Base-by-base conservation (phyloP, 2,888 invertebrate species). In the Hypolimnas misippus region DNA sequence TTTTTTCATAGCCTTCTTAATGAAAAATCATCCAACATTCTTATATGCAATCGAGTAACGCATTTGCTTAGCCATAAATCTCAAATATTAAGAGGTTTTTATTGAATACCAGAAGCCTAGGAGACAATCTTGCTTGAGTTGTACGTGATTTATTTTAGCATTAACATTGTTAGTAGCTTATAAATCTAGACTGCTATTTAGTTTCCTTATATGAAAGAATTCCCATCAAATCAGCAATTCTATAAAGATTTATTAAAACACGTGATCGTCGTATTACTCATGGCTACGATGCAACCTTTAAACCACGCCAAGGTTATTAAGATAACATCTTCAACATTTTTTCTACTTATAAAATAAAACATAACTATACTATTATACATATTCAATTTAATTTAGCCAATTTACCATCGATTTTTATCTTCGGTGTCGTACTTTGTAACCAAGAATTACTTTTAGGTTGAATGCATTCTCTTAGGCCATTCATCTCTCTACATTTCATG, bases 341-440 rank as follows among this genome's bases (percentile, higher is more conserved):
- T 57, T 40, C 50, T 62, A 21, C 38, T 51, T 42, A 57, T 58
- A 62, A 42, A 53, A 42, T 55, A 53, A 54, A 21, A 59, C 44
- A 54, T 40, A 21, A 52, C n/a, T n/a, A n/a, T n/a, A n/a, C n/a
- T n/a, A 33, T n/a, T 12, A 25, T 40, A 19, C n/a, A 70, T 69
- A 16, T 82, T 89, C 84, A 91, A 79, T 89, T 88, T 85, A 92
- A 87, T 87, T 89, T 92, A 73, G 83, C 87, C 80, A 92, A 81
- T 87, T 92, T 92, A 12, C 92, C 92, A 57, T 92, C 91, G 62
- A 92, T 75, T 76, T 87, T 92, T 46, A 89, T 73, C 76, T 86
- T 91, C 4, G 82, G 78, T 42, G 91, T 90, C 8, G 91, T 88
- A 14, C 80, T 85, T 71, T 84, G 73, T 21, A 76, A 50, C 84